Conservation (phyloP, 2,888 invertebrate genomes). For the Drosophila setosimentum region DNA sequence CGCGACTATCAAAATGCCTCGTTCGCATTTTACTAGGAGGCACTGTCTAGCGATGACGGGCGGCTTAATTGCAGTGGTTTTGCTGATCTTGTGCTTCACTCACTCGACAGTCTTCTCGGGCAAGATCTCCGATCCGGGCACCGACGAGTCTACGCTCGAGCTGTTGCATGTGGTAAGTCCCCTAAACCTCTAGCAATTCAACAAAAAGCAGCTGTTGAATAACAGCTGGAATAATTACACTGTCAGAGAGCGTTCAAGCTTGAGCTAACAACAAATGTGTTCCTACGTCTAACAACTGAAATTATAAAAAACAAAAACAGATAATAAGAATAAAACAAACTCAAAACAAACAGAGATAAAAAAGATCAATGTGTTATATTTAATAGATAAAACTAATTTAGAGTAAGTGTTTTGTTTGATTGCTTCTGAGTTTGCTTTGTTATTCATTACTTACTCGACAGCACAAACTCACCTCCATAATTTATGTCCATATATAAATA, state of each 20-base stretch:
- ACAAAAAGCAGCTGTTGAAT: conserved; percentile 1
- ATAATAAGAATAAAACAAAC: neutral
- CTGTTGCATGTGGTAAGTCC: conserved; percentile 84
- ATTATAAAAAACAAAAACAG: neutral
- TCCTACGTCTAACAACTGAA: neutral
- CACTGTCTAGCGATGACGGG: conserved; percentile 83
- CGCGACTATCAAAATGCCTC: conserved; percentile 78
- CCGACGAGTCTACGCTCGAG: conserved; percentile 80
- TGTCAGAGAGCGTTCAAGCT: conserved; percentile 3
- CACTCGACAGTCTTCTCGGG: conserved; percentile 73
- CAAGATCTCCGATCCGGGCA: conserved; percentile 61
- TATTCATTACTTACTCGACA: neutral
- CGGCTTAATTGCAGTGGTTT: conserved; percentile 71
- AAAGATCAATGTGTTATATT: neutral
- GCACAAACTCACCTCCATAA: neutral
- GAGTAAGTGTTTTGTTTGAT: neutral
- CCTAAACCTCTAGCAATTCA: conserved; percentile 1
- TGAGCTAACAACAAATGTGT: neutral
- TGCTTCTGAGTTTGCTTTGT: neutral
- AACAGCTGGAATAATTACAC: conserved; percentile 41
- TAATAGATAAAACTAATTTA: neutral
- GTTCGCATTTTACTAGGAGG: conserved; percentile 81
- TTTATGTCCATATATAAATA: neutral
- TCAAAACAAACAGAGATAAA: neutral
- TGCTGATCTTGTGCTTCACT: conserved; percentile 79